These are phyloP conservation scores for Erebia palarica DNA, from an alignment of 2,888 invertebrate genomes.

Conservation along the genomic window DNA sequence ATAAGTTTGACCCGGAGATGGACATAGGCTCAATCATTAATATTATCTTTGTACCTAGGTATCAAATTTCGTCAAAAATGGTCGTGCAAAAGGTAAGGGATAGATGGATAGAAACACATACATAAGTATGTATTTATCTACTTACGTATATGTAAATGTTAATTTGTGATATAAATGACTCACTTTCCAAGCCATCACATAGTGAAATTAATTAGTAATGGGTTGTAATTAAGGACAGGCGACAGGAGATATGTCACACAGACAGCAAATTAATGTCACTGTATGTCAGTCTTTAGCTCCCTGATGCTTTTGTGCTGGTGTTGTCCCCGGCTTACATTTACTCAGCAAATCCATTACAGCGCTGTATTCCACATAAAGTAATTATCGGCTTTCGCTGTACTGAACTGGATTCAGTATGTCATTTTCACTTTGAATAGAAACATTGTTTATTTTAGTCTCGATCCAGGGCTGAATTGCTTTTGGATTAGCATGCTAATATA, in stretches of 20 bases:
- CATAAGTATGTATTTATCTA: not conserved
- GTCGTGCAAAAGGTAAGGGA: too few relatives aligned
- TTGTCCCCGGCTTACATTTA: not conserved
- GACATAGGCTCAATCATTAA: too few relatives aligned
- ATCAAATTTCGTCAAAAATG: too few relatives aligned
- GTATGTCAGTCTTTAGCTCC: conserved; percentile 84
- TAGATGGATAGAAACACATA: too few relatives aligned
- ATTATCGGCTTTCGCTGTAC: too few relatives aligned
- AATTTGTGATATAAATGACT: conserved; percentile 22
- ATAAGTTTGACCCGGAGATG: too few relatives aligned
- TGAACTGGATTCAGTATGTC: too few relatives aligned
- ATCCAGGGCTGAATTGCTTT: too few relatives aligned
- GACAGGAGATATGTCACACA: conserved; percentile 29
- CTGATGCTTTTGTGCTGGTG: conserved; percentile 8
- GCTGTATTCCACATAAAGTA: too few relatives aligned
- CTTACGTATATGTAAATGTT: not conserved
- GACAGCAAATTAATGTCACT: conserved; percentile 36
- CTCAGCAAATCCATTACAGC: not conserved
- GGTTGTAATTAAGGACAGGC: conserved; percentile 32
- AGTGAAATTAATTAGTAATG: conserved; percentile 32
- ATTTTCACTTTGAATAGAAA: too few relatives aligned
- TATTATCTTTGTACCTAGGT: too few relatives aligned
- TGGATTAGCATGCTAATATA: not conserved
- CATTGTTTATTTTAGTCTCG: too few relatives aligned
- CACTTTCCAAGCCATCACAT: conserved; percentile 27